These are phyloP conservation scores for Macheiramphus alcinus DNA, from an alignment of 2,113 vertebrate species.

Conservation along the genomic window DNA sequence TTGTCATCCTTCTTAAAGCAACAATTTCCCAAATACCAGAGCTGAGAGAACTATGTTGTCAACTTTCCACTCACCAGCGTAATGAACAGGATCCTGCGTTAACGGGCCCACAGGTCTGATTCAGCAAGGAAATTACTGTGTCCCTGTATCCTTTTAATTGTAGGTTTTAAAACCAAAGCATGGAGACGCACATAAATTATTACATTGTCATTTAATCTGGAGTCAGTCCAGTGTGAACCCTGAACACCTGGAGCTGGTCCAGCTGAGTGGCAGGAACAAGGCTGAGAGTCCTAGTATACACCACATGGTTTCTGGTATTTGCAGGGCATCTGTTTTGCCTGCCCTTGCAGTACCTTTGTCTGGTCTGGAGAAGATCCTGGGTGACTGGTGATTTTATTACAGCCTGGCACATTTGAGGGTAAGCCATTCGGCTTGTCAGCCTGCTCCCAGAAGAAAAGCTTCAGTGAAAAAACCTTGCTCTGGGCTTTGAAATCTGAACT, in stretches of 20 bases:
- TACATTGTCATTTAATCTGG: slow-evolving; percentile 40
- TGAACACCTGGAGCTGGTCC: not conserved
- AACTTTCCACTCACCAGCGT: not conserved
- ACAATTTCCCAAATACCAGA: not conserved
- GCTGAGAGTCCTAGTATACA: slow-evolving; percentile 20
- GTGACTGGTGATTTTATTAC: slow-evolving; percentile 8
- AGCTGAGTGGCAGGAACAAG: not conserved
- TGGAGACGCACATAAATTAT: not conserved
- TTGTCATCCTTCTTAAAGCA: not conserved
- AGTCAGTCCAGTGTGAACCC: slow-evolving; percentile 18
- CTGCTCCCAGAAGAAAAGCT: slow-evolving; percentile 14
- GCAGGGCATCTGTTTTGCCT: slow-evolving; percentile 39
- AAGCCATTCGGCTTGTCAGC: slow-evolving; percentile 32
- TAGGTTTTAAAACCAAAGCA: not conserved
- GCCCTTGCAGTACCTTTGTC: not conserved
- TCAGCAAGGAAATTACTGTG: slow-evolving; percentile 8
- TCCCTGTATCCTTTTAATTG: slow-evolving; percentile 16
- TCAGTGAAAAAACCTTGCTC: slow-evolving; percentile 3
- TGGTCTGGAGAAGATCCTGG: slow-evolving; percentile 43
- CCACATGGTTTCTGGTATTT: slow-evolving; percentile 48
- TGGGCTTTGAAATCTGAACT: slow-evolving; percentile 29
- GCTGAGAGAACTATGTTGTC: not conserved
- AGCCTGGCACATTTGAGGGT: slow-evolving; percentile 4
- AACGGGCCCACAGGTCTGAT: not conserved
- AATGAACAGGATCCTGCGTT: not conserved